Evolutionary conservation across 2,797 vertebrate genomes (phyloP).

Genomic region (Pangasius mekongensis): DNA sequence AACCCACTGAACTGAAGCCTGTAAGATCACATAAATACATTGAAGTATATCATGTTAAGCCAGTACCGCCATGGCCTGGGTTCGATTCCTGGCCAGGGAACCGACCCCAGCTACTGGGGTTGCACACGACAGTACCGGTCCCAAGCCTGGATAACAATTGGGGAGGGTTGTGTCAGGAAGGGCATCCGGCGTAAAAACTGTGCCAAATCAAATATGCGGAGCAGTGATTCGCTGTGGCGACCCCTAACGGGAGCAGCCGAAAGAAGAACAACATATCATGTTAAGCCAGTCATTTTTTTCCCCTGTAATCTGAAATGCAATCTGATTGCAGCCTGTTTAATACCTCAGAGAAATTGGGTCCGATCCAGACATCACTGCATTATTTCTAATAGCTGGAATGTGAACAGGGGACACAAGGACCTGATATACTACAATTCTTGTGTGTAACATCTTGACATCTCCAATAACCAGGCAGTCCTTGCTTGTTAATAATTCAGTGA

Average conservation of each 20-base stretch:
- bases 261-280: not conserved
- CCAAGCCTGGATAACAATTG: no score
- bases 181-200: no score
- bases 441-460: constrained; percentile 69
- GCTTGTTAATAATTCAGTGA: constrained; percentile 69
- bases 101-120: no score
- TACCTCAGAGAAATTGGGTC: not conserved
- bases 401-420: constrained; percentile 32
- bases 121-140: no score
- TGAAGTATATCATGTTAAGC: not conserved
- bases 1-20: not conserved
- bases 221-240: no score
- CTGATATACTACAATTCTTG: constrained; percentile 46
- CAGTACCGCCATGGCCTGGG: not conserved
- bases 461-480: constrained; percentile 63
- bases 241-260: no score
- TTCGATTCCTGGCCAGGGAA: no score
- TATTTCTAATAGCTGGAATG: constrained; percentile 21
- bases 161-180: no score
- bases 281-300: not conserved
- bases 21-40: not conserved
- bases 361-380: constrained; percentile 8
- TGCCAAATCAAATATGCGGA: no score
- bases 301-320: not conserved
- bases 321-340: constrained; percentile 22